Evolutionary conservation across 2,113 vertebrate genomes (phyloP), one percentile per base, ranked within the genome.

Genomic region (Paramormyrops kingsleyae): DNA sequence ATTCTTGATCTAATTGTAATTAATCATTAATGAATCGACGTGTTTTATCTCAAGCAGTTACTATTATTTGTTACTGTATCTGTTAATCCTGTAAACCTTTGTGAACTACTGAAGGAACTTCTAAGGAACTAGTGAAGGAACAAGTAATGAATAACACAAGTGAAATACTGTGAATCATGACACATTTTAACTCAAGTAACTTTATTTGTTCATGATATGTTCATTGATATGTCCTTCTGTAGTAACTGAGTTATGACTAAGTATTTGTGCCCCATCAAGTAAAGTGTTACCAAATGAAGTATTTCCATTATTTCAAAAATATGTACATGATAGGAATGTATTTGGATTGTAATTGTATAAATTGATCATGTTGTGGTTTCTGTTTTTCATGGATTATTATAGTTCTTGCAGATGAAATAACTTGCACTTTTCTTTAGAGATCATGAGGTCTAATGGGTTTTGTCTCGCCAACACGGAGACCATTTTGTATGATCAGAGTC

Each of bases 381-480:
- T 17, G 4, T 15, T 77, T 77, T 39, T 77, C 83, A 12, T 46
- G 46, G 17, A 27, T 47, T 24, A 12, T 46, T 70, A 70, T 70
- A 70, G 3, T 70, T 31, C 62, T 27, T 47, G 83, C 46, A 44
- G 46, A n/a, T 46, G 10, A 50, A 31, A 87, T 87, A 53, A 52
- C 49, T 53, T 35, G 27, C 13, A 31, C 42, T 88, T 88, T 74
- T 91, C 91, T 88, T 90, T 88, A 99, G 98, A 99, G 96, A 99
- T 99, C 94, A 99, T 99, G 98, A 93, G 97, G 86, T 99, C 98
- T 6, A 99, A 99, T 84, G 98, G 98, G 46, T 99, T 99, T 93
- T 99, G 98, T 94, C 95, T 99, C 93, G 98, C 98, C 62, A 99
- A 99, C 90, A 99, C 98, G 0, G 98, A 99, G 94, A 99, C 98